These are phyloP conservation scores for Ashinkailepas kermadecensis DNA, from an alignment of 2,888 invertebrate species.

Conservation along the genomic window DNA sequence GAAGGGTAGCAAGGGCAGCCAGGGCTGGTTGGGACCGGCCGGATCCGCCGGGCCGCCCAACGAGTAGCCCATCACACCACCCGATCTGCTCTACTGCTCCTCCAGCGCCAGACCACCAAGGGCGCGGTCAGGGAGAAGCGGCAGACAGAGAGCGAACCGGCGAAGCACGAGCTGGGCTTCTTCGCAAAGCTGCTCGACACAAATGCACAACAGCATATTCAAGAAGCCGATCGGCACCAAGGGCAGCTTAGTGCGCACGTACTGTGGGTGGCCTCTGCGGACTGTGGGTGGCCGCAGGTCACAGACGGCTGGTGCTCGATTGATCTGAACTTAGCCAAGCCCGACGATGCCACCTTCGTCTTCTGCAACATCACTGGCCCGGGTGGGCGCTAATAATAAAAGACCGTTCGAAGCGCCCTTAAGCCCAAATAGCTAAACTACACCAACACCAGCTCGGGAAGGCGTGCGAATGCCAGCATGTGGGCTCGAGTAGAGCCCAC, in stretches of 20 bases:
- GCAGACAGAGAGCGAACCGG: slow-evolving; percentile 42
- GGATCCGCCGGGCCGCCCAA: background rate
- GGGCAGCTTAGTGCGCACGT: slow-evolving; percentile 70
- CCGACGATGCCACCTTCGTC: slow-evolving; percentile 72
- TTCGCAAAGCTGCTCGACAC: slow-evolving; percentile 47
- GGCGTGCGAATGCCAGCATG: too few relatives aligned
- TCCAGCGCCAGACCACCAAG: slow-evolving; percentile 53
- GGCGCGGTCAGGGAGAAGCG: slow-evolving; percentile 59
- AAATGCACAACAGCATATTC: slow-evolving; percentile 60
- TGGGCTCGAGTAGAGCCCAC: slow-evolving; percentile 65
- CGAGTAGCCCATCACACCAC: background rate
- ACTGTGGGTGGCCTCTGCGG: slow-evolving; percentile 66
- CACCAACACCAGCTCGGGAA: too few relatives aligned
- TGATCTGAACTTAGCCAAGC: slow-evolving; percentile 77
- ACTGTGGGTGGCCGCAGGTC: slow-evolving; percentile 61
- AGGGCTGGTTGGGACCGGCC: background rate
- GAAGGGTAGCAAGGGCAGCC: slow-evolving; percentile 53
- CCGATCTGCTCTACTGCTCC: background rate
- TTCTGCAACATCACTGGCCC: slow-evolving; percentile 70
- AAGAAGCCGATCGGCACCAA: slow-evolving; percentile 66
- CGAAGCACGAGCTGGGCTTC: background rate
- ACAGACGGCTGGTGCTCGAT: slow-evolving; percentile 70
- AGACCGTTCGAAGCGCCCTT: too few relatives aligned
- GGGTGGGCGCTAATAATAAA: slow-evolving; percentile 57
- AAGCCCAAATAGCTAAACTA: too few relatives aligned